Evolutionary conservation across 1,140 invertebrate species (phyloP), one percentile per base, ranked within the genome.

Genomic region (Whitmania pigra): DNA sequence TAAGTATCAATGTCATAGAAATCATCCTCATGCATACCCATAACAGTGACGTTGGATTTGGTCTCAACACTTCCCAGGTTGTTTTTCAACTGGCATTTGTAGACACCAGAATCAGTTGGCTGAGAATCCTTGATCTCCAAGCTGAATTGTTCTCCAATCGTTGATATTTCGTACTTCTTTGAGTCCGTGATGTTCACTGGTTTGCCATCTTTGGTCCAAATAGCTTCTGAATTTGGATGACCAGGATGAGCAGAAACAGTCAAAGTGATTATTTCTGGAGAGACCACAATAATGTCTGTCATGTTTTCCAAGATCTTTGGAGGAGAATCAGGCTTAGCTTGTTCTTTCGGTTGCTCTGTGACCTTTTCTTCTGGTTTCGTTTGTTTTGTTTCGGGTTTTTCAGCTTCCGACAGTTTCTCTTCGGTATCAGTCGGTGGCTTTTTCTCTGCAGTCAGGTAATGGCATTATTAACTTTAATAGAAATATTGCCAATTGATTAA

Each of bases 1-100:
- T 6, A 36, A 6, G 2, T 17, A 31, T 63, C 2, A 63, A 63
- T 57, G 20, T 20, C 13, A 63, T 13, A 1, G 60, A n/a, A n/a
- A n/a, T n/a, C n/a, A n/a, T n/a, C n/a, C n/a, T n/a, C n/a, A n/a
- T 63, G 9, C 79, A 76, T 76, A 81, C 80, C 79, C 71, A 80
- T 76, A n/a, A 82, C 76, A 66, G 79, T 76, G 13, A 82, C 75
- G 55, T 71, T 78, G 53, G 77, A 79, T 55, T 79, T 76, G 13
- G 80, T 80, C 67, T 79, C 77, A 13, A 80, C 78, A 73, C 78
- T 74, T 18, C 81, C 81, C 36, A 82, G 74, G 6, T 76, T 73
- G 69, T 81, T 81, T 22, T 73, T 57, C 17, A 77, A 79, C 73
- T 78, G 69, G 27, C 69, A 71, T 20, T 54, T 74, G 74, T 83